Percentiles rank a stretch among this genome's conserved stretches.
phyloP scores from a whole-genome alignment of 2,113 vertebrate genomes.

The Carollia perspicillata region DNA sequence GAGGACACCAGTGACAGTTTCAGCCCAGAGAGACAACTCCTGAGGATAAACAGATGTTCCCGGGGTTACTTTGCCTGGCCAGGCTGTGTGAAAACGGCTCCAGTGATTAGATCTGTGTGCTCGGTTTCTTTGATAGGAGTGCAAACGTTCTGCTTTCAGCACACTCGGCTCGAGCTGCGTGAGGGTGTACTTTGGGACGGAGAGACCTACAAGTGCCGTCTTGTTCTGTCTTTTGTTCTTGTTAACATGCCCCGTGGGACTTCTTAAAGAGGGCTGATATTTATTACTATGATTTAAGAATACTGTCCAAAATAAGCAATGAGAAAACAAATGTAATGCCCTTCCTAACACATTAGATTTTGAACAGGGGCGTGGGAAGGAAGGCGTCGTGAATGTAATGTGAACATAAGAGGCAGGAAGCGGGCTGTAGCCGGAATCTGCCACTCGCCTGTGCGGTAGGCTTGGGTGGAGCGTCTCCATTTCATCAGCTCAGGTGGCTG shows the following conservation, averaged over 20 bases:
- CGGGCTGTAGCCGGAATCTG: neutral
- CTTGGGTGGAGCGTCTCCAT: neutral
- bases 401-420: neutral
- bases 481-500: neutral
- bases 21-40: neutral
- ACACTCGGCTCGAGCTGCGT: neutral
- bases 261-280: neutral
- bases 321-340: neutral
- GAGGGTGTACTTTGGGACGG: neutral
- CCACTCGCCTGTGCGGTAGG: neutral
- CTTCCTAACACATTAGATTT: neutral
- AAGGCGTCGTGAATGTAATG: too few relatives aligned
- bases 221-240: neutral
- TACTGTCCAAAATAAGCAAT: neutral
- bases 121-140: slow-evolving; percentile 33
- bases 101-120: slow-evolving; percentile 28
- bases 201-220: neutral
- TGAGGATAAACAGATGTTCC: neutral
- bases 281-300: slow-evolving; percentile 1
- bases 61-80: slow-evolving; percentile 1
- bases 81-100: slow-evolving; percentile 61
- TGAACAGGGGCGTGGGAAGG: neutral
- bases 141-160: neutral
- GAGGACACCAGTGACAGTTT: neutral
- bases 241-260: neutral